Percentiles rank a stretch among this genome's conserved stretches.
Conservation (phyloP, 2,888 invertebrate genomes). For the Pristionchus fissidentatus region DNA sequence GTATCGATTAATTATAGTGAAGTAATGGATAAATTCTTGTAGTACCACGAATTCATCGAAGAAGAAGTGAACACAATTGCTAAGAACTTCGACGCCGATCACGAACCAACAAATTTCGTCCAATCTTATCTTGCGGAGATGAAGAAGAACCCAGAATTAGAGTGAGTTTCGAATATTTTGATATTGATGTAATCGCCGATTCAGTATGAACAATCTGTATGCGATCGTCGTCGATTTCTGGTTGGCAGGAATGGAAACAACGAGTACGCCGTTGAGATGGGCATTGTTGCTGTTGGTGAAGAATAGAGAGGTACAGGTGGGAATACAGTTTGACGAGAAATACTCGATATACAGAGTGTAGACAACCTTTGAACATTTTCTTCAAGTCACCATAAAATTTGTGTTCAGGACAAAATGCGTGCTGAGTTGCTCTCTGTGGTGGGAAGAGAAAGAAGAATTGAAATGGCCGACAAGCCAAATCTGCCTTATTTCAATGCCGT, state of each 20-base stretch:
- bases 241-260: slow-evolving; percentile 67
- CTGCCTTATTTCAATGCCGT: slow-evolving; percentile 41
- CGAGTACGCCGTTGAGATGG: slow-evolving; percentile 61
- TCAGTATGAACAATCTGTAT: slow-evolving; percentile 45
- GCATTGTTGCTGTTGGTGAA: slow-evolving; percentile 57
- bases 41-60: slow-evolving; percentile 46
- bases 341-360: no score
- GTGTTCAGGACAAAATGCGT: slow-evolving; percentile 55
- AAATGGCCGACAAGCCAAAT: slow-evolving; percentile 54
- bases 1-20: no score
- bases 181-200: background rate
- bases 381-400: background rate
- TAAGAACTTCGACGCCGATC: background rate
- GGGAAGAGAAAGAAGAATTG: slow-evolving; percentile 53
- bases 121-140: slow-evolving; percentile 40
- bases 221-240: slow-evolving; percentile 58
- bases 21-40: background rate
- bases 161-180: background rate
- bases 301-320: slow-evolving; percentile 58
- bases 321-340: no score
- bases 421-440: slow-evolving; percentile 54
- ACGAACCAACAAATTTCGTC: slow-evolving; percentile 41
- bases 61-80: background rate
- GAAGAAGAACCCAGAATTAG: background rate
- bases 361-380: background rate